Evolutionary conservation across 2,797 vertebrate genomes (phyloP).

Genomic region (Anabas testudineus): DNA sequence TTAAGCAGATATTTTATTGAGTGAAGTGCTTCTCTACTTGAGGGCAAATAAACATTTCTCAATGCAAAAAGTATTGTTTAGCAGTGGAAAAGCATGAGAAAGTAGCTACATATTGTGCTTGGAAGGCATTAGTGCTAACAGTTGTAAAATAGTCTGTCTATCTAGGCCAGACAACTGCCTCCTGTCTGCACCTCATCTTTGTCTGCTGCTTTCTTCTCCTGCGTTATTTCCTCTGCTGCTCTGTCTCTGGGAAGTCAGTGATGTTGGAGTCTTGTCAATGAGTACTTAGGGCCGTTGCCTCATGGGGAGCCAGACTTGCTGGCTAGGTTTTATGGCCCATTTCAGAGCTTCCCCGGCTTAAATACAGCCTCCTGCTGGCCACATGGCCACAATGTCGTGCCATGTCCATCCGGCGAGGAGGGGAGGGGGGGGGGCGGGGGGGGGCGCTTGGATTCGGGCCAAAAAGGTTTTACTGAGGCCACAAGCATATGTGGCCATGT

Average conservation of each 20-base stretch:
- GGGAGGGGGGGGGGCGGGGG: neutral
- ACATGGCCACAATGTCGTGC: slow-evolving; percentile 78
- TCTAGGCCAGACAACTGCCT: slow-evolving; percentile 58
- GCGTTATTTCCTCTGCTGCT: slow-evolving; percentile 54
- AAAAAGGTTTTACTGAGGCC: slow-evolving; percentile 74
- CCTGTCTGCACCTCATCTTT: slow-evolving; percentile 66
- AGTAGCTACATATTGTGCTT: slow-evolving; percentile 32
- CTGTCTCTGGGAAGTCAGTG: slow-evolving; percentile 65
- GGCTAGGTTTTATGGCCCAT: slow-evolving; percentile 80
- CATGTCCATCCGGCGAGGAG: slow-evolving; percentile 69
- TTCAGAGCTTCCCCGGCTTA: slow-evolving; percentile 78
- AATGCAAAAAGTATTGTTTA: slow-evolving; percentile 29
- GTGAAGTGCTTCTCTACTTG: slow-evolving; percentile 25
- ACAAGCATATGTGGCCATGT: slow-evolving; percentile 74
- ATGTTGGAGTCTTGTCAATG: slow-evolving; percentile 80
- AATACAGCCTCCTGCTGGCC: slow-evolving; percentile 80
- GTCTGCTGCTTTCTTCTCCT: slow-evolving; percentile 41
- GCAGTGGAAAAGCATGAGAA: slow-evolving; percentile 7
- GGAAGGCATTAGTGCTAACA: slow-evolving; percentile 45
- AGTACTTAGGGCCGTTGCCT: slow-evolving; percentile 77
- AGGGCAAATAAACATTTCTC: neutral
- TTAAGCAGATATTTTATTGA: slow-evolving; percentile 8
- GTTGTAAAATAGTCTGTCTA: slow-evolving; percentile 54
- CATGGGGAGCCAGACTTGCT: slow-evolving; percentile 80
- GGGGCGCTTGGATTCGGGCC: slow-evolving; percentile 54